Evolutionary conservation across 2,888 invertebrate species (phyloP).

Genomic region (Actias luna): DNA sequence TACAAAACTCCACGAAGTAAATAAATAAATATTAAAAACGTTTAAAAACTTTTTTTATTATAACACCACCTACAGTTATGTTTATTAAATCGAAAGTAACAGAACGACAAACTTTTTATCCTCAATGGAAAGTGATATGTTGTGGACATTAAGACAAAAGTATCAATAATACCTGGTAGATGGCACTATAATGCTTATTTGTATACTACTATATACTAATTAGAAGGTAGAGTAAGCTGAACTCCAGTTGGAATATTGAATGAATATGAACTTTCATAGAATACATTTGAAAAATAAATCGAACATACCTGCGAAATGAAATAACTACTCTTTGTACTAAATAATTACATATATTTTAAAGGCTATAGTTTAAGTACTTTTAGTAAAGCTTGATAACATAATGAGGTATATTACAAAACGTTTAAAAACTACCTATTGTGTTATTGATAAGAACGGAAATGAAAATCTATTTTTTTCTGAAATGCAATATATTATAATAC

Average conservation of each 20-base stretch:
- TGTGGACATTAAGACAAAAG: background rate
- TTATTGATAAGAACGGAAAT: background rate
- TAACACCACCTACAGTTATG: constrained; percentile 29
- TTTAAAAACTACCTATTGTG: background rate
- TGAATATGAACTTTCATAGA: background rate
- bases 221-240: no score
- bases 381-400: background rate
- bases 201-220: no score
- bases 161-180: background rate
- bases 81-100: constrained; percentile 5
- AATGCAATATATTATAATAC: background rate
- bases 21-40: constrained; percentile 22
- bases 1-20: constrained; percentile 26
- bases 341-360: background rate
- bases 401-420: background rate
- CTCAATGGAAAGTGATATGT: background rate
- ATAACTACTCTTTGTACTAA: background rate
- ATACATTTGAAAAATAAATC: background rate
- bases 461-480: background rate
- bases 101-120: background rate
- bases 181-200: background rate
- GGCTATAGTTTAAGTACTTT: background rate
- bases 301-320: background rate
- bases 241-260: no score
- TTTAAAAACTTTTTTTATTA: constrained; percentile 22